Evolutionary conservation across 2,797 vertebrate species (phyloP).

Genomic region (Lindbergichthys nudifrons): DNA sequence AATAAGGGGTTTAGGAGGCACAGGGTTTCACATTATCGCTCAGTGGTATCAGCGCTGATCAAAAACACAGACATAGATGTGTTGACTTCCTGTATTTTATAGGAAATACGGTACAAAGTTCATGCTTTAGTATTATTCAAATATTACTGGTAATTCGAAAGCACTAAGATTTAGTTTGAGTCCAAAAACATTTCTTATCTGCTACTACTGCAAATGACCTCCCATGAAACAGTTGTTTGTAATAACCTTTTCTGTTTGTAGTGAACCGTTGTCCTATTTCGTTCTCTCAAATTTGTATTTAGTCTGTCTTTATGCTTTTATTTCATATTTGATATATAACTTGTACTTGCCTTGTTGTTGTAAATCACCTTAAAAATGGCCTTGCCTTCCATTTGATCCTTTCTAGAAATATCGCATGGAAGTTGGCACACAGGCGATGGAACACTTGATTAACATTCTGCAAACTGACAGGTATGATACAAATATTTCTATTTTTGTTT

Average conservation of each 20-base stretch:
- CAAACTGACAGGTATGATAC: conserved; percentile 92
- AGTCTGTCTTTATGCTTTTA: background rate
- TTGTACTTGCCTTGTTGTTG: background rate
- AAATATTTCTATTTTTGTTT: too few species aligned
- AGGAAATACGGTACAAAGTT: background rate
- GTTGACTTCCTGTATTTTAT: conserved; percentile 29
- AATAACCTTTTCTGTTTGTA: background rate
- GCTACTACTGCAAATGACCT: background rate
- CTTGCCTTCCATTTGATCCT: background rate
- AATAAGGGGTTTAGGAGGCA: conserved; percentile 58
- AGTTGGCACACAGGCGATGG: conserved; percentile 96
- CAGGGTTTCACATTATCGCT: conserved; percentile 27
- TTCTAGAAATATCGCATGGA: conserved; percentile 95
- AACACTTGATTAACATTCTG: conserved; percentile 92
- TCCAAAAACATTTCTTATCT: background rate
- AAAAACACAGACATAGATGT: conserved; percentile 12
- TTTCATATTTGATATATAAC: background rate
- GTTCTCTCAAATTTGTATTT: background rate
- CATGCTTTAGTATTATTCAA: conserved; percentile 1
- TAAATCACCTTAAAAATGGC: background rate
- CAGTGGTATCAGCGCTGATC: background rate
- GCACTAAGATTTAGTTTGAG: background rate
- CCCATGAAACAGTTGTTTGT: background rate
- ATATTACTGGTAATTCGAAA: background rate
- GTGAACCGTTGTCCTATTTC: background rate